These are phyloP conservation scores for Lophochroa leadbeateri DNA, from an alignment of 2,113 vertebrate species.

Conservation along the genomic window DNA sequence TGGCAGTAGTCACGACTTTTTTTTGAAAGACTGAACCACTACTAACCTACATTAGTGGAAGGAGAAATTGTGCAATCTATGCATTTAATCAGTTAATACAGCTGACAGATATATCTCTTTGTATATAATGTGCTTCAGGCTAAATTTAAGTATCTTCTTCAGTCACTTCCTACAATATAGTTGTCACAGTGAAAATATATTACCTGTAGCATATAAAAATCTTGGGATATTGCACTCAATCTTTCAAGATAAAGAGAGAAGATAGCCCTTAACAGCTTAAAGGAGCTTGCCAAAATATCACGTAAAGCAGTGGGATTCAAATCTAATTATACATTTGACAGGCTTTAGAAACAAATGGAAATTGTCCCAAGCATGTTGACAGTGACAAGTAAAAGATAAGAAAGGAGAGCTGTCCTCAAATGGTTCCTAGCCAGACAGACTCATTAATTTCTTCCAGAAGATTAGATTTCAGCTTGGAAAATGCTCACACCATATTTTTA, in stretches of 20 bases:
- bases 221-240: not conserved
- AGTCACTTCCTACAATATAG: not conserved
- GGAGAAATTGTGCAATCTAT: not conserved
- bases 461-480: not conserved
- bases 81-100: not conserved
- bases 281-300: conserved; percentile 15
- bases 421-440: not conserved
- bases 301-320: conserved; percentile 20
- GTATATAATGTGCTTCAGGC: not conserved
- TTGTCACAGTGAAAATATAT: conserved; percentile 4
- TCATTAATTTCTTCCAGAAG: conserved; percentile 1
- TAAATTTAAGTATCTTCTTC: not conserved
- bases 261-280: not conserved
- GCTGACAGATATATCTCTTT: not conserved
- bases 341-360: conserved; percentile 25
- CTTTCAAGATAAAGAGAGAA: not conserved
- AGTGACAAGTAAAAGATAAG: conserved; percentile 24
- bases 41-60: not conserved
- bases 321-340: conserved; percentile 6
- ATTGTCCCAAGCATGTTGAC: not conserved
- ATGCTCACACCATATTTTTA: not conserved
- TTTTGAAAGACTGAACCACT: not conserved
- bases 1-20: not conserved
- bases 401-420: not conserved
- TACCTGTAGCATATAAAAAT: not conserved